Evolutionary conservation across 2,888 invertebrate species (phyloP).

Genomic region (Magallana nippona): DNA sequence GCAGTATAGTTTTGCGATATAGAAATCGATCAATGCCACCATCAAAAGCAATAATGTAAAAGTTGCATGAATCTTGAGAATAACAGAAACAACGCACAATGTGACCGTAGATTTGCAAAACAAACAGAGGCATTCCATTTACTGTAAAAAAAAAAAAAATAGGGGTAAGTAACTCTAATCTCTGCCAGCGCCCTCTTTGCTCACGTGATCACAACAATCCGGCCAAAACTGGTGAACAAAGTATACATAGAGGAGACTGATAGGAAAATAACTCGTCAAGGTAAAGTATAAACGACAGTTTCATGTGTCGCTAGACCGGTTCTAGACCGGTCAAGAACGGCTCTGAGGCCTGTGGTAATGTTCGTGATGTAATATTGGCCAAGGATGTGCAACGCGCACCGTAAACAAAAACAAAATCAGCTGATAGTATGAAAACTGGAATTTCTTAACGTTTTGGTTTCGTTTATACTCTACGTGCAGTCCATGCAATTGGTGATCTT

Average conservation of each 20-base stretch:
- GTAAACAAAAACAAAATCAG: neutral
- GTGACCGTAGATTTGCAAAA: too few species aligned
- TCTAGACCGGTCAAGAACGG: neutral
- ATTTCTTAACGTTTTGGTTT: too few species aligned
- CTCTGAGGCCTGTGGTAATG: neutral
- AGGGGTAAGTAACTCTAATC: neutral
- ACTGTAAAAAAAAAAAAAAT: too few species aligned
- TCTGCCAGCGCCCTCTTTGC: constrained; percentile 8
- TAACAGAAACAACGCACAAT: too few species aligned
- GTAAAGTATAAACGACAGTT: neutral
- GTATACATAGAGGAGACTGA: neutral
- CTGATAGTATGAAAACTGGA: neutral
- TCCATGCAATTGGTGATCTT: too few species aligned
- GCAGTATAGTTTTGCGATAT: too few species aligned
- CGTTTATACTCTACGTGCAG: too few species aligned
- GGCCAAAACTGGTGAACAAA: constrained; percentile 40
- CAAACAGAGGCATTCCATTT: too few species aligned
- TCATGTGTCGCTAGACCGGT: neutral
- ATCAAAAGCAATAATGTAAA: too few species aligned
- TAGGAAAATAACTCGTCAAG: neutral
- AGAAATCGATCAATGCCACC: too few species aligned
- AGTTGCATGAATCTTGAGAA: too few species aligned
- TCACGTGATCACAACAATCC: constrained; percentile 47
- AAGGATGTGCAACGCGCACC: neutral
- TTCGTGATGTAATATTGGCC: too few species aligned